A percentile compares a stretch with the other conserved stretches of the same genome.
phyloP scores from a whole-genome alignment of 2,113 vertebrate species.

The Mixornis gularis region DNA sequence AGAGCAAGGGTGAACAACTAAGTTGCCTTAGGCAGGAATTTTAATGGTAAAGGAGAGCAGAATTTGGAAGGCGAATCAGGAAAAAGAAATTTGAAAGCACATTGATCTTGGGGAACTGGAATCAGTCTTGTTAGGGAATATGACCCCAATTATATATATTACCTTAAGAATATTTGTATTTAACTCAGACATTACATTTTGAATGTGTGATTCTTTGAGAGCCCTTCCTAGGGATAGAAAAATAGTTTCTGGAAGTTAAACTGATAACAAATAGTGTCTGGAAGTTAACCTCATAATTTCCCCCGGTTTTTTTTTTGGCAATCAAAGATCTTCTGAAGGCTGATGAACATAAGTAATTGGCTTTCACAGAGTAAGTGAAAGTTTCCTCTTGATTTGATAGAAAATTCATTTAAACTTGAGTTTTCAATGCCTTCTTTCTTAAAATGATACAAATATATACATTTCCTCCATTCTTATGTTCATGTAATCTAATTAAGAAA shows the following conservation, averaged over 20 bases:
- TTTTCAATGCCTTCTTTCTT: background rate
- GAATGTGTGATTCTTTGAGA: background rate
- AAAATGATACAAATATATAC: background rate
- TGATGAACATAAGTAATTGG: background rate
- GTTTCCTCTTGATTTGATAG: background rate
- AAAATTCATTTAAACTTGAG: background rate
- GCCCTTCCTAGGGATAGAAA: background rate
- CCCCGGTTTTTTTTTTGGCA: background rate
- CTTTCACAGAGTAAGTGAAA: background rate
- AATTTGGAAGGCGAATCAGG: background rate
- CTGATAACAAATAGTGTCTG: background rate
- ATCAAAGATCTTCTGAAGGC: background rate
- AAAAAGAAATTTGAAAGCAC: slow-evolving; percentile 13
- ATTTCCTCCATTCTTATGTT: background rate
- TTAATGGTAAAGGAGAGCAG: background rate
- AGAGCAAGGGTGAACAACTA: background rate
- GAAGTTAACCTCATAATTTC: background rate
- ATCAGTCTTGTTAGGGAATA: background rate
- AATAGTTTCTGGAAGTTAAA: background rate
- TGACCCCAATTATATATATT: background rate
- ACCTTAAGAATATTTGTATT: background rate
- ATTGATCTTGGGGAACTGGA: background rate
- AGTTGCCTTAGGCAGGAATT: background rate
- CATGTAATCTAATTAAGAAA: background rate
- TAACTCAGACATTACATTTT: background rate